These are phyloP conservation scores for Pangasius mekongensis DNA, from an alignment of 2,797 vertebrate genomes.

Conservation along the genomic window DNA sequence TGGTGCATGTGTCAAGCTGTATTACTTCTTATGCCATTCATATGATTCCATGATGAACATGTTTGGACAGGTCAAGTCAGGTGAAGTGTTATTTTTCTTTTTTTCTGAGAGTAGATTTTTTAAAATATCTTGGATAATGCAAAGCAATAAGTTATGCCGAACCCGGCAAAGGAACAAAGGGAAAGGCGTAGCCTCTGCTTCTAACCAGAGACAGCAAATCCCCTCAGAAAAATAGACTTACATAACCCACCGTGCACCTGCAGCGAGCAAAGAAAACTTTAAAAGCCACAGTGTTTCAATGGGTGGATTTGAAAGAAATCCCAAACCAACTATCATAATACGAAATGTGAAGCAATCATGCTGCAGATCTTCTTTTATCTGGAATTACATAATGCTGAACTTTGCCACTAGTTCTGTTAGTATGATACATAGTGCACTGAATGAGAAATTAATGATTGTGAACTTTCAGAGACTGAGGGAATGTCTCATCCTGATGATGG, in stretches of 20 bases:
- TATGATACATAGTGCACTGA: slow-evolving; percentile 31
- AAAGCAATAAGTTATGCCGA: slow-evolving; percentile 52
- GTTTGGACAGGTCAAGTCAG: slow-evolving; percentile 42
- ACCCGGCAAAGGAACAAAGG: slow-evolving; percentile 60
- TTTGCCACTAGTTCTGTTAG: background rate
- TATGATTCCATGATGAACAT: background rate
- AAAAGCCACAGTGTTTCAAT: slow-evolving; percentile 55
- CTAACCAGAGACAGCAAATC: slow-evolving; percentile 63
- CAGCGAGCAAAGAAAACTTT: slow-evolving; percentile 58
- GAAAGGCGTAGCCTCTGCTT: slow-evolving; percentile 56
- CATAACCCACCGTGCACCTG: slow-evolving; percentile 58
- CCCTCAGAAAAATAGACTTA: slow-evolving; percentile 62
- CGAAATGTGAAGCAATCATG: slow-evolving; percentile 40
- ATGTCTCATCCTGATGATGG: slow-evolving; percentile 35
- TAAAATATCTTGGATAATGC: slow-evolving; percentile 50
- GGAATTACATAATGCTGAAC: slow-evolving; percentile 40
- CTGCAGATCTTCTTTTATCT: slow-evolving; percentile 52
- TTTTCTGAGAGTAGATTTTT: slow-evolving; percentile 37
- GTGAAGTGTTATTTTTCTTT: slow-evolving; percentile 40
- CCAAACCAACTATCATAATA: slow-evolving; percentile 57
- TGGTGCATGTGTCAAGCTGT: background rate
- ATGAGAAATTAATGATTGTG: slow-evolving; percentile 26
- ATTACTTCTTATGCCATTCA: slow-evolving; percentile 16
- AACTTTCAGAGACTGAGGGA: slow-evolving; percentile 39
- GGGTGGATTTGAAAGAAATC: slow-evolving; percentile 55